Base-by-base conservation (phyloP, 92 coral and sea anemone genomes). In the Epizoanthus fatuus region DNA sequence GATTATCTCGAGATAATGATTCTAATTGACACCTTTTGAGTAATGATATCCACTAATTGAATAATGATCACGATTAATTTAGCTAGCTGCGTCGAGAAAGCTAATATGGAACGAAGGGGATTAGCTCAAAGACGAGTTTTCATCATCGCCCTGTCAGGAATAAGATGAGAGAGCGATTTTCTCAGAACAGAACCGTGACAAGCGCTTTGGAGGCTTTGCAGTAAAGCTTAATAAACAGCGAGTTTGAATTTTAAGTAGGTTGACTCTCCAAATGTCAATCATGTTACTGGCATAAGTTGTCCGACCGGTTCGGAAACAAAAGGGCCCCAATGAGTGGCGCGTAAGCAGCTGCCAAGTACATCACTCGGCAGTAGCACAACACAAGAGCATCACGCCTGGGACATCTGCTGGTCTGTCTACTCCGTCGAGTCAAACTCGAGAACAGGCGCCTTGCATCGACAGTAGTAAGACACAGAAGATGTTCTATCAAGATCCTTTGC, bases 1-100 rank as follows among this genome's bases (percentile, higher is more conserved):
- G 98, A 96, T 94, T 88, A 96, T 96, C 96, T 95, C 54, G 75
- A 89, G 95, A 92, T 95, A 95, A 96, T 96, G 94, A 96, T 88
- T 92, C 88, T 92, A 96, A 96, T 96, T 91, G 98, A 93, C 99
- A 96, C 96, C 93, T 88, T 87, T 90, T 84, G 95, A 85, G 92
- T 86, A 87, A 90, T 93, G 95, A 91, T 95, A 95, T 90, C 88
- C 93, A 88, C 91, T 94, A 94, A 94, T 92, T 94, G 95, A 90
- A 89, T 94, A 94, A 94, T 89, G 96, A 94, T 91, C 89, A 73
- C 92, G 75, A 87, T 92, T 92, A 92, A 94, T 94, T 92, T 94
- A 83, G 88, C 93, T 85, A 19, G 69, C 82, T 59, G 82, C 69
- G 69, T 60, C 60, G 82, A 77, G 82, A 77, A 77, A 59, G 82